phyloP scores from a whole-genome alignment of 2,888 invertebrate species.

The Xestia ashworthii region DNA sequence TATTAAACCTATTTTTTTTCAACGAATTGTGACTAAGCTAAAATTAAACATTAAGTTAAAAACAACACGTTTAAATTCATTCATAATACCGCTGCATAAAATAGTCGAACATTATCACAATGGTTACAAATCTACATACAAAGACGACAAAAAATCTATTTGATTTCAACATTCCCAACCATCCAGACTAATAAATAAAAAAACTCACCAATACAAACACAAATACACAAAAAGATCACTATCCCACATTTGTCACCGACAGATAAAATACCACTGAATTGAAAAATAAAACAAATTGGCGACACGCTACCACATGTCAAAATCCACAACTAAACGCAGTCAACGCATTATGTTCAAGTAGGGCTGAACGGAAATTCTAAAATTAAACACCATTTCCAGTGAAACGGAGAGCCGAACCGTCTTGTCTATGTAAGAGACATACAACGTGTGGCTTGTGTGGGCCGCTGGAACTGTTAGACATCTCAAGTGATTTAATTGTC shows the following conservation, averaged over 20 bases:
- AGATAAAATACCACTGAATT: slow-evolving; percentile 65
- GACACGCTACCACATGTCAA: slow-evolving; percentile 75
- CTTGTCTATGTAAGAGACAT: slow-evolving; percentile 83
- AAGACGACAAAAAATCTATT: not conserved
- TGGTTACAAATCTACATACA: not conserved
- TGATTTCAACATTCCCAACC: no score
- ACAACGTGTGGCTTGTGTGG: slow-evolving; percentile 82
- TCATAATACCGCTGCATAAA: not conserved
- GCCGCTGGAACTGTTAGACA: slow-evolving; percentile 79
- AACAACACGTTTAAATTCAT: not conserved
- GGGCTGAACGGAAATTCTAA: slow-evolving; percentile 89
- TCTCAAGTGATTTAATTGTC: slow-evolving; percentile 88
- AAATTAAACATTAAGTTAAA: not conserved
- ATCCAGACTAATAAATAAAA: slow-evolving; percentile 29
- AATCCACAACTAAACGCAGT: slow-evolving; percentile 80
- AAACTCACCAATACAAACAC: slow-evolving; percentile 61
- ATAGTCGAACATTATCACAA: not conserved
- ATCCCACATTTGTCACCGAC: slow-evolving; percentile 63
- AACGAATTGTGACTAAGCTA: not conserved
- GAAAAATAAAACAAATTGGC: slow-evolving; percentile 65
- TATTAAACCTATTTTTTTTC: no score
- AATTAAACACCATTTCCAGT: slow-evolving; percentile 88
- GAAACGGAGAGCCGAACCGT: slow-evolving; percentile 83
- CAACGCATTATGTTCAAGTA: slow-evolving; percentile 86
- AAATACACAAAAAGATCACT: slow-evolving; percentile 57